phyloP scores from a whole-genome alignment of 2,797 vertebrate genomes.

The Peromyscus nudipes region DNA sequence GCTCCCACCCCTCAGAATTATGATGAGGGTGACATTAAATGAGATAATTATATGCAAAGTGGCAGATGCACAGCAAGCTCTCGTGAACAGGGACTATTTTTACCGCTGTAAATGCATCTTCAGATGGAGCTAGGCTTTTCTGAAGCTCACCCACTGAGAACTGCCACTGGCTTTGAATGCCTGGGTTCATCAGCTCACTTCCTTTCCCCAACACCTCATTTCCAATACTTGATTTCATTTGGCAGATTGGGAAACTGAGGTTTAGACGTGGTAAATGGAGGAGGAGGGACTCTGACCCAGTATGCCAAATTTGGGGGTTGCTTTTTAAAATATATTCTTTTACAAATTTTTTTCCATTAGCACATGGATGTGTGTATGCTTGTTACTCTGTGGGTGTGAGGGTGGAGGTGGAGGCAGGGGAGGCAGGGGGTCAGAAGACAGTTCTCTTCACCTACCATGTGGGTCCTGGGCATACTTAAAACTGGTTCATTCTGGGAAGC shows the following conservation, averaged over 20 bases:
- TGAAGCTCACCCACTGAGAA: background rate
- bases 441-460: background rate
- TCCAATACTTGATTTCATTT: background rate
- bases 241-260: background rate
- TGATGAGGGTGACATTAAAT: constrained; percentile 21
- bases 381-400: background rate
- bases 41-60: constrained; percentile 5
- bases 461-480: background rate
- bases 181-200: background rate
- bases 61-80: background rate
- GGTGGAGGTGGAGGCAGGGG: too few species aligned
- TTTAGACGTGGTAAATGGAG: background rate
- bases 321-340: background rate
- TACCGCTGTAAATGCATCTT: background rate
- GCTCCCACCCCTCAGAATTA: background rate
- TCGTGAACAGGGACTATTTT: background rate
- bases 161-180: background rate
- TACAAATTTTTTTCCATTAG: background rate
- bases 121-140: background rate
- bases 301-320: background rate
- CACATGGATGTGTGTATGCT: background rate
- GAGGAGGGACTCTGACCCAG: background rate
- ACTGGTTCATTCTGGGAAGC: background rate
- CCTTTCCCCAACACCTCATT: background rate
- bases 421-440: too few species aligned